Percentiles rank a stretch among this genome's conserved stretches.
Conservation (phyloP, 53 echinoderm and acorn worm genomes). For the Temnopleurus reevesii region DNA sequence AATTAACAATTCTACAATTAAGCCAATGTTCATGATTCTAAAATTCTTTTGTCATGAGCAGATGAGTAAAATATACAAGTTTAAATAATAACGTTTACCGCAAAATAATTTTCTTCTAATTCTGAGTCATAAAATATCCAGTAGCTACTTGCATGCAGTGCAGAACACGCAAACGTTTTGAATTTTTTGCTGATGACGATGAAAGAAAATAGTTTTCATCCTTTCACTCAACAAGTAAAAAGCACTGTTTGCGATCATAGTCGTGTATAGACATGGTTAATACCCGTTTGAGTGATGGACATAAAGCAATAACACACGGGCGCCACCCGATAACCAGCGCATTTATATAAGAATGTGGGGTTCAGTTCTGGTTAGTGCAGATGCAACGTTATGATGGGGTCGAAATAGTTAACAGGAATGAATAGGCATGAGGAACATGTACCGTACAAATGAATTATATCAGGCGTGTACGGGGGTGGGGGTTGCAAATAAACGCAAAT, state of each 20-base stretch:
- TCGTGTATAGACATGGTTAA: not conserved
- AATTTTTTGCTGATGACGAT: not conserved
- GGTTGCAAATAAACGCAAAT: no score
- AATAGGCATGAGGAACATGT: no score
- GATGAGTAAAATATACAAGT: not conserved
- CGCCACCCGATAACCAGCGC: not conserved
- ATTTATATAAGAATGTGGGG: not conserved
- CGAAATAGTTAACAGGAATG: no score
- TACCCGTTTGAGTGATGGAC: not conserved
- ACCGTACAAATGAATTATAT: no score
- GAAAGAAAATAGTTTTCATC: not conserved
- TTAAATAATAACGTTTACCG: not conserved
- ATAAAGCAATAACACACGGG: not conserved
- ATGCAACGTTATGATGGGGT: not conserved
- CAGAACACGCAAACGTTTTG: no score
- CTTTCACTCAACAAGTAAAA: not conserved
- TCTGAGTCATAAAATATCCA: not conserved
- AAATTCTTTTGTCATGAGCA: no score
- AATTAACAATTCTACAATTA: no score
- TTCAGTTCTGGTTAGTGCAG: not conserved
- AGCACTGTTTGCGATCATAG: constrained; percentile 18
- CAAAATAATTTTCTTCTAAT: no score
- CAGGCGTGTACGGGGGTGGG: not conserved
- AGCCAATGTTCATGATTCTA: no score
- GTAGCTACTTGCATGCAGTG: not conserved